Percentiles rank a stretch among this genome's conserved stretches.
phyloP scores from a whole-genome alignment of 2,797 vertebrate genomes.

The Pygocentrus nattereri region DNA sequence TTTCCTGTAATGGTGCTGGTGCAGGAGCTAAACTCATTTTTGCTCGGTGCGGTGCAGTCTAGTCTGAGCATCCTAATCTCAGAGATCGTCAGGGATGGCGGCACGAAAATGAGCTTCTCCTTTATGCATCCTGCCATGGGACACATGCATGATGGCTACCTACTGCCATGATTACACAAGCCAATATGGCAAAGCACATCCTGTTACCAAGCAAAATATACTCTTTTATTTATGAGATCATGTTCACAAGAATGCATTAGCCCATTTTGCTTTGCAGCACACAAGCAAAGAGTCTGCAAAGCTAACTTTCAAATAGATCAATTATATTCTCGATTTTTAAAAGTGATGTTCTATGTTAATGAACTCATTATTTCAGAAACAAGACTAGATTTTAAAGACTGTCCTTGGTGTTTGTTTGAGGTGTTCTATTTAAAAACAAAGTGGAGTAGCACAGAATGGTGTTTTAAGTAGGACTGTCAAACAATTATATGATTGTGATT shows the following conservation, averaged over 20 bases:
- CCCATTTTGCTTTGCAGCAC: background rate
- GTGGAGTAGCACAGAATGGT: too few relatives aligned
- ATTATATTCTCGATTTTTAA: too few relatives aligned
- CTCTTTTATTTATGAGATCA: conserved; percentile 9
- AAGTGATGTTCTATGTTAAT: background rate
- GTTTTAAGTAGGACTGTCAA: too few relatives aligned
- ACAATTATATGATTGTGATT: too few relatives aligned
- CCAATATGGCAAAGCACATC: conserved; percentile 1
- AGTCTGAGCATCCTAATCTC: background rate
- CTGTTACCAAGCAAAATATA: conserved; percentile 8
- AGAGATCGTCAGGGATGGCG: background rate
- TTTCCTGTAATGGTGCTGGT: conserved; percentile 20
- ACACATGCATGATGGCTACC: conserved; percentile 9
- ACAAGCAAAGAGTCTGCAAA: background rate
- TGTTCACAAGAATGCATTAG: background rate
- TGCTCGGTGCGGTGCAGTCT: background rate
- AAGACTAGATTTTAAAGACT: too few relatives aligned
- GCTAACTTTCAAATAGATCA: background rate
- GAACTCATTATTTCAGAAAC: background rate
- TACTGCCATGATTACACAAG: conserved; percentile 16
- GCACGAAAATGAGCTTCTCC: conserved; percentile 26
- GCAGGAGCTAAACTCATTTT: conserved; percentile 18
- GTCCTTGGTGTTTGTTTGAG: too few relatives aligned
- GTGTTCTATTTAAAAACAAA: too few relatives aligned
- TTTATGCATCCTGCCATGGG: conserved; percentile 15